Percentiles rank a stretch among this genome's conserved stretches.
These are phyloP conservation scores for Drosophila trapezifrons DNA, from an alignment of 1,140 invertebrate genomes.

Conservation along the genomic window DNA sequence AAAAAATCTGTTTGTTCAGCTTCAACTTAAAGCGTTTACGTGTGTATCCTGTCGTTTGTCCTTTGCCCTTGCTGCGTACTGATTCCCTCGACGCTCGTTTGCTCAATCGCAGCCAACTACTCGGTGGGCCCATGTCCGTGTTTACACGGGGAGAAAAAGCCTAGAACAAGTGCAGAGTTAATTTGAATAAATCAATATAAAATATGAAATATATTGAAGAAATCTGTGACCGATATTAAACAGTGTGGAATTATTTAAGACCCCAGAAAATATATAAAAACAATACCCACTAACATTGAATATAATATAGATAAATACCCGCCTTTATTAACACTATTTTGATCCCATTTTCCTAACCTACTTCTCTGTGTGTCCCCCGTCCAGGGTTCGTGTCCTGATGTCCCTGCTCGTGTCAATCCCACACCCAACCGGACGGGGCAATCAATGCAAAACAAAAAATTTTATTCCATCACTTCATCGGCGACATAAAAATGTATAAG, in stretches of 20 bases:
- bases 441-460: slow-evolving; percentile 79
- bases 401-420: slow-evolving; percentile 5
- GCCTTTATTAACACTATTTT: neutral
- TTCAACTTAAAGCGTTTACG: slow-evolving; percentile 72
- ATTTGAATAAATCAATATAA: too few species aligned
- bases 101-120: slow-evolving; percentile 76
- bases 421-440: slow-evolving; percentile 61
- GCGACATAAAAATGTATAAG: slow-evolving; percentile 80
- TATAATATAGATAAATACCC: neutral
- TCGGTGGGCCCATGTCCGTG: slow-evolving; percentile 26
- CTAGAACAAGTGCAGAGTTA: too few species aligned
- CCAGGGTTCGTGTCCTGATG: slow-evolving; percentile 3
- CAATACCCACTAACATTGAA: too few species aligned
- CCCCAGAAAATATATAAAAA: too few species aligned
- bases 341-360: neutral
- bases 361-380: slow-evolving; percentile 3
- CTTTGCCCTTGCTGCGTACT: slow-evolving; percentile 56
- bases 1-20: slow-evolving; percentile 80
- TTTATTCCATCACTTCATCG: slow-evolving; percentile 77
- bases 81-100: slow-evolving; percentile 76
- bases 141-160: slow-evolving; percentile 9
- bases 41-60: slow-evolving; percentile 55
- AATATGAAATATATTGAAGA: too few species aligned
- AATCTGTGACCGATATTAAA: too few species aligned
- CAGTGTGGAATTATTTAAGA: too few species aligned